Percentiles rank a stretch among this genome's conserved stretches.
These are phyloP conservation scores for Microtus richardsoni DNA, from an alignment of 2,113 vertebrate genomes.

Conservation along the genomic window DNA sequence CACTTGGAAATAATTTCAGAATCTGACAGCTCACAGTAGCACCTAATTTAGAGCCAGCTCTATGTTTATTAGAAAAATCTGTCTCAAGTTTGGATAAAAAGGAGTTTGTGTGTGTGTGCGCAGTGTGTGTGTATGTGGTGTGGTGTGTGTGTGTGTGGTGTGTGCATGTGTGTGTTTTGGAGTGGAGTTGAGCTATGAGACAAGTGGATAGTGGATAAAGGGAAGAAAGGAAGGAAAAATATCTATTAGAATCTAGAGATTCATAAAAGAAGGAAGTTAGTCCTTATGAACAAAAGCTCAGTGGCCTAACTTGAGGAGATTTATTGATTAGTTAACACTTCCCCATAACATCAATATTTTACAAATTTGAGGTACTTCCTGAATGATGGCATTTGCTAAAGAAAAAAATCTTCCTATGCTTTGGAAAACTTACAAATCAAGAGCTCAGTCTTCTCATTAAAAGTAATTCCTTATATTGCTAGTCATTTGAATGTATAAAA, in stretches of 20 bases:
- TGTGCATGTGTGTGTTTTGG: neutral
- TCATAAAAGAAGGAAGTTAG: neutral
- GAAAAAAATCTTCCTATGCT: neutral
- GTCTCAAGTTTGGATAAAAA: constrained; percentile 31
- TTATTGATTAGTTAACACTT: neutral
- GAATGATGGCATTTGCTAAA: neutral
- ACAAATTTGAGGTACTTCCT: neutral
- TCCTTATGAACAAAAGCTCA: neutral
- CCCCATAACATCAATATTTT: neutral
- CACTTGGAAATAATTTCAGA: constrained; percentile 64
- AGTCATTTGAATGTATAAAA: neutral
- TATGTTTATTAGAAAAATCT: constrained; percentile 56
- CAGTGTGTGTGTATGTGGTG: neutral
- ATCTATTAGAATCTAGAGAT: neutral
- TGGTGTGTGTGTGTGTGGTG: neutral
- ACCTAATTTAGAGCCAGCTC: constrained; percentile 66
- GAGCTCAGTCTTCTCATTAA: neutral
- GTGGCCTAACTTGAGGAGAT: neutral
- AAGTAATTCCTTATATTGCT: neutral
- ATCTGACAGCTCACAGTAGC: constrained; percentile 43
- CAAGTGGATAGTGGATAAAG: neutral
- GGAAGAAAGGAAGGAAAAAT: neutral
- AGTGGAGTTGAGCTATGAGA: neutral
- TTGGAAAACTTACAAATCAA: neutral
- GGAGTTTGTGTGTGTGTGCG: neutral